Evolutionary conservation across 2,113 vertebrate species (phyloP), one percentile per base, ranked within the genome.

Genomic region (Phylloscopus trochiloides): DNA sequence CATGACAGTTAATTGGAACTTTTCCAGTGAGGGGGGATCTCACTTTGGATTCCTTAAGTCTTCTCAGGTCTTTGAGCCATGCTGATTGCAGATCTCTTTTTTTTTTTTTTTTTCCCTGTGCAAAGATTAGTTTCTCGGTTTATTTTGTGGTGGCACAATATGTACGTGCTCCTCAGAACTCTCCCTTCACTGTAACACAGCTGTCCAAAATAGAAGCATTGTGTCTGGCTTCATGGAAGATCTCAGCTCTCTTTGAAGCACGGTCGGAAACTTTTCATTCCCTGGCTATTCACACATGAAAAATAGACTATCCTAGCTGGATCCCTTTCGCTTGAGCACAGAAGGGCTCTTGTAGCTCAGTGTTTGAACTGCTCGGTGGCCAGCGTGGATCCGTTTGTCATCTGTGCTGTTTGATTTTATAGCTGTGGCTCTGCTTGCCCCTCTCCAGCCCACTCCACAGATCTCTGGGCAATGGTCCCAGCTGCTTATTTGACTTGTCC

Each of bases 141-240:
- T 91, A 62, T 88, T 92, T 94, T 79, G 66, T 6, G 4, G 32
- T 51, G 68, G 68, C 6, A 6, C 36, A 43, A 15, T 67, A 71
- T 0, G 9, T 72, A 45, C 10, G 1, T 86, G 70, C 79, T 86
- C 80, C 81, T 92, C 81, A 78, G 77, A 92, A 32, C 73, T 81
- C 22, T 89, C 29, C 57, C 86, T 94, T 91, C 62, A 31, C 74
- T 86, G 0, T 65, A 86, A 58, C 62, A 59, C 47, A 1, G 5
- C 58, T 10, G 1, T 97, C 87, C 47, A 79, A 96, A 97, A 96
- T 95, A 96, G 95, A 88, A 96, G 62, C 82, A 96, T 96, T 96
- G 80, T 97, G 92, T 88, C 90, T 91, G 78, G 17, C 85, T 85
- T 85, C 50, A 26, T 66, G 93, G 90, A 96, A 86, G 74, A 77